Evolutionary conservation across 2,888 invertebrate genomes (phyloP).

Genomic region (Oegoconia quadripuncta): DNA sequence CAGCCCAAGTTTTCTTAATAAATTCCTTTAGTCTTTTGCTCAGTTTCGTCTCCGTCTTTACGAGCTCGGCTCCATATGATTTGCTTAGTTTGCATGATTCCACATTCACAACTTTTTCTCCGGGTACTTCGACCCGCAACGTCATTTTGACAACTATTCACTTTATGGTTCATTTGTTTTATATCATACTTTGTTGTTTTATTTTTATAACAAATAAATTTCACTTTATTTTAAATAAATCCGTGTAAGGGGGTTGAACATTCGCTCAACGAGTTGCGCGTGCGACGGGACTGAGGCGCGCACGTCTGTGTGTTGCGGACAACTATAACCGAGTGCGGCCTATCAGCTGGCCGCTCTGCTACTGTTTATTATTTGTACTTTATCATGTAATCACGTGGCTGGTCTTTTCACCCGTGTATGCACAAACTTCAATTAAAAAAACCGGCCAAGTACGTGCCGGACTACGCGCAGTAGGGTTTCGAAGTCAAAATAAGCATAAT

Average conservation of each 20-base stretch:
- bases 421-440: constrained; percentile 35
- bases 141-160: constrained; percentile 64
- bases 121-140: constrained; percentile 71
- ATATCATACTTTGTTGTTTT: constrained; percentile 26
- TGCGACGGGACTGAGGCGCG: constrained; percentile 49
- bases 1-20: constrained; percentile 60
- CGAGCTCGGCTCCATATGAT: constrained; percentile 45
- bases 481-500: too few species aligned
- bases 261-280: constrained; percentile 37
- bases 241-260: constrained; percentile 12
- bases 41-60: constrained; percentile 52
- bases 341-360: constrained; percentile 61
- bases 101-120: constrained; percentile 59
- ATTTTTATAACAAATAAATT: constrained; percentile 6
- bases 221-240: constrained; percentile 7
- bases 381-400: constrained; percentile 67
- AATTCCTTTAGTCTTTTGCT: constrained; percentile 58
- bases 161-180: constrained; percentile 58
- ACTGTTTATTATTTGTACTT: constrained; percentile 68
- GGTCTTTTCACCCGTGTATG: constrained; percentile 24
- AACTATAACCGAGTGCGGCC: constrained; percentile 55
- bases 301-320: constrained; percentile 51
- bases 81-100: constrained; percentile 64
- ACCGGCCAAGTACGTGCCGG: background rate
- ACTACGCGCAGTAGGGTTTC: too few species aligned